Evolutionary conservation across 2,113 vertebrate genomes (phyloP).

Genomic region (Hylia prasina): DNA sequence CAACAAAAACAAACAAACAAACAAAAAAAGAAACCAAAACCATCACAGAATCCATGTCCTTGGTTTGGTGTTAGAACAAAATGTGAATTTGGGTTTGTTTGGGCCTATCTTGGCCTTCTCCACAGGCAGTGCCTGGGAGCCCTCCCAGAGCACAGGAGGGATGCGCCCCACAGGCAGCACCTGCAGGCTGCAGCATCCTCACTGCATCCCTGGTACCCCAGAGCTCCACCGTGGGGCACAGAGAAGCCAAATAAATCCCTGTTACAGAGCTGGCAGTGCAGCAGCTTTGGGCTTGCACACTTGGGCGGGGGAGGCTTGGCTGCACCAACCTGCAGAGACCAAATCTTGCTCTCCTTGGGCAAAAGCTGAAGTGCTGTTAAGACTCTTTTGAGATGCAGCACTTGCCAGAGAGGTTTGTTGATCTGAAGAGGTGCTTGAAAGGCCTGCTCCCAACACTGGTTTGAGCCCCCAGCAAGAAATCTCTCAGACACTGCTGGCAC

Average conservation of each 20-base stretch:
- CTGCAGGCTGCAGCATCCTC: neutral
- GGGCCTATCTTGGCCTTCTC: no score
- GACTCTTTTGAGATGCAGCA: neutral
- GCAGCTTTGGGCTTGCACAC: neutral
- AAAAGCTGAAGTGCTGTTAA: neutral
- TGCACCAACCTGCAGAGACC: neutral
- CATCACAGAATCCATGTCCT: neutral
- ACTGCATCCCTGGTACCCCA: accelerated
- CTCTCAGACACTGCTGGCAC: neutral
- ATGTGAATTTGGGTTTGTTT: neutral
- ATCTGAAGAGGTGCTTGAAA: neutral
- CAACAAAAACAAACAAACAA: no score
- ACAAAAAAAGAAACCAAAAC: no score
- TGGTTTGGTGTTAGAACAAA: neutral
- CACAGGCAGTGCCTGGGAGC: no score
- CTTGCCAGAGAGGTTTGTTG: conserved; percentile 3
- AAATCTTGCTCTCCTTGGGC: neutral
- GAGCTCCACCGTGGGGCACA: accelerated
- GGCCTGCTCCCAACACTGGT: neutral
- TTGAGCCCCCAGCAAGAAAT: neutral
- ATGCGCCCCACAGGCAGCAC: no score
- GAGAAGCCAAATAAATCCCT: neutral
- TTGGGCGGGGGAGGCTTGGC: neutral
- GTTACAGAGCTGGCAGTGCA: neutral
- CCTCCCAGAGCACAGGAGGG: no score